phyloP scores from a whole-genome alignment of 2,888 invertebrate species.

The Leptopilina syphax region DNA sequence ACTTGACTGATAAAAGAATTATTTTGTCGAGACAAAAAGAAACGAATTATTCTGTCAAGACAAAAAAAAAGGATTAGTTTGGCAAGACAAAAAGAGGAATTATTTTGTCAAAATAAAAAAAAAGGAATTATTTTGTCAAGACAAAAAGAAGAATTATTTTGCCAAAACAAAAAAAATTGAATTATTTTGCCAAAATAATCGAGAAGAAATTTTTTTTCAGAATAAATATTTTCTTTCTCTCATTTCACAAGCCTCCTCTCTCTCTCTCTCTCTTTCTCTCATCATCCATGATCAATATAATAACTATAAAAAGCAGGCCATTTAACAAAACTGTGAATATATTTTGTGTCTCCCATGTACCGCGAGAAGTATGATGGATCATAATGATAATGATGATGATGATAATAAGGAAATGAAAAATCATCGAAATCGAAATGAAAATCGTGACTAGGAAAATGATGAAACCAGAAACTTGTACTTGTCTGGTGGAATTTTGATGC shows the following conservation, averaged over 20 bases:
- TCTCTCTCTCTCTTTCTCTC: neutral
- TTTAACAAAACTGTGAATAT: slow-evolving; percentile 18
- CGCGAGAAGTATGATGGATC: slow-evolving; percentile 55
- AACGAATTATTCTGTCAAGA: neutral
- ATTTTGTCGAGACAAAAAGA: neutral
- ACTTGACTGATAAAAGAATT: too few relatives aligned
- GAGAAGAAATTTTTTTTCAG: too few relatives aligned
- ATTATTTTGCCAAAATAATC: too few relatives aligned
- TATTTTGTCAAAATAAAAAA: neutral
- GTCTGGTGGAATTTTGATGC: slow-evolving; percentile 22
- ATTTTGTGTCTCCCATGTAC: slow-evolving; percentile 46
- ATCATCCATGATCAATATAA: slow-evolving; percentile 54
- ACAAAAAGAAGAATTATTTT: too few relatives aligned
- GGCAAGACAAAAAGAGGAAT: too few relatives aligned
- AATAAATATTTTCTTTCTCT: too few relatives aligned
- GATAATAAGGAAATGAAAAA: slow-evolving; percentile 34
- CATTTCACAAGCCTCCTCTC: neutral
- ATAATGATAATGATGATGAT: neutral
- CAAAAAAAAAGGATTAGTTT: too few relatives aligned
- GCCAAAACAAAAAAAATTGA: too few relatives aligned
- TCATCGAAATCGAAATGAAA: slow-evolving; percentile 36
- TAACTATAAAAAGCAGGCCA: slow-evolving; percentile 50
- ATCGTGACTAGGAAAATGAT: neutral
- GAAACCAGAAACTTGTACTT: slow-evolving; percentile 23
- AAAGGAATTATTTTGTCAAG: neutral